Conservation (phyloP, 2,888 invertebrate species). For the Salticus scenicus region DNA sequence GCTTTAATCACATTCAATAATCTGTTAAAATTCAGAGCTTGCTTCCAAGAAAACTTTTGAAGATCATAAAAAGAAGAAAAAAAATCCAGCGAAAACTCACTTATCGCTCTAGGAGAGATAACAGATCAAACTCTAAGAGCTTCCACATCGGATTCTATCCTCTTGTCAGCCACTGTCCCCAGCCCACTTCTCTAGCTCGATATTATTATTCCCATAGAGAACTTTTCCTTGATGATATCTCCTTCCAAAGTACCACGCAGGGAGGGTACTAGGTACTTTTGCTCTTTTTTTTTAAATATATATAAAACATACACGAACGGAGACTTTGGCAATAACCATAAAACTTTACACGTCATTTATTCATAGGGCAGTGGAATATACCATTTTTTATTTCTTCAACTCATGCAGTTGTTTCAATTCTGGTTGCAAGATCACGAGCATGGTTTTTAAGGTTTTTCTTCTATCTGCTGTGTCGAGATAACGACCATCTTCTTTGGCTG, state of each 20-base stretch:
- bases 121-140: slow-evolving; percentile 57
- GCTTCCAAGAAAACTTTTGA: no score
- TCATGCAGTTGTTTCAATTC: slow-evolving; percentile 39
- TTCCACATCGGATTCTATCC: slow-evolving; percentile 37
- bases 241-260: neutral
- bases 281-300: slow-evolving; percentile 38
- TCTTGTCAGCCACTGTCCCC: slow-evolving; percentile 23
- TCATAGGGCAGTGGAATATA: slow-evolving; percentile 36
- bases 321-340: slow-evolving; percentile 62
- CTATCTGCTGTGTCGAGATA: slow-evolving; percentile 59
- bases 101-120: slow-evolving; percentile 51
- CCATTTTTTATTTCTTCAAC: slow-evolving; percentile 19
- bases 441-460: slow-evolving; percentile 33
- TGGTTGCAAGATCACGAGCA: slow-evolving; percentile 48
- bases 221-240: slow-evolving; percentile 43
- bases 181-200: neutral
- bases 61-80: slow-evolving; percentile 26
- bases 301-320: slow-evolving; percentile 41
- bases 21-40: no score
- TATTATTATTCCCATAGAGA: slow-evolving; percentile 28
- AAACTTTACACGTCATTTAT: slow-evolving; percentile 68
- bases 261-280: neutral
- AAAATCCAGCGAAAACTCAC: slow-evolving; percentile 15
- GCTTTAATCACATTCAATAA: no score
- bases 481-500: slow-evolving; percentile 27